Base-by-base conservation (phyloP, 1,140 invertebrate genomes). In the Doryteuthis pealeii region DNA sequence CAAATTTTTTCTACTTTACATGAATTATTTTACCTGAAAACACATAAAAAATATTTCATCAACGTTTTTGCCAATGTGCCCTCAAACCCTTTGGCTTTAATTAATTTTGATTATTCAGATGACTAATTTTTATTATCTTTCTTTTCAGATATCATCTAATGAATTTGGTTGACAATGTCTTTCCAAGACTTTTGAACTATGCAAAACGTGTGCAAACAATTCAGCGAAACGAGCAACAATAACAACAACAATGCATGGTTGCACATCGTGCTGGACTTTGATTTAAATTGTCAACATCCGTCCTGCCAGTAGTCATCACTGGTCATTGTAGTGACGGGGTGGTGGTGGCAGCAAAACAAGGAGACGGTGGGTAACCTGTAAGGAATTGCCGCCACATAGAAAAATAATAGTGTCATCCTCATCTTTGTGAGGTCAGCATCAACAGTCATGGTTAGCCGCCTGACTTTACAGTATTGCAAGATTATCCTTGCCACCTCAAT, bases 401-500 rank as follows among this genome's bases (percentile, higher is more conserved):
- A 40, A 40, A 40, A 10, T 10, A 10, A 40, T 40, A 40, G 35
- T 40, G 35, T 40, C 35, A 40, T 40, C 35, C 35, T 40, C 35
- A 40, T 40, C 10, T 3, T 3, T 40, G 35, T 40, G 35, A 40
- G 35, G 10, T 10, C 35, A 5, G 35, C 35, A 40, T 40, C 35
- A 40, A 22, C 26, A 70, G 80, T 32, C 40, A 87, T 87, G 85
- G 81, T 86, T 40, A 86, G 81, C 62, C 79, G 83, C 30, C 54
- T 83, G 45, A 81, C 76, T 32, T 76, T 86, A 31, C 86, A 88
- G 79, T 86, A 86, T 76, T 98, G 95, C 88, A 95, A 96, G 85
- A 94, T 99, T 78, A 94, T 99, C 79, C 89, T 98, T 77, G 90
- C 96, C 78, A 98, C 97, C 75, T 98, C 96, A 0, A 89, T 99